Conservation (phyloP, 1,140 invertebrate genomes). For the Drosophila orosa region DNA sequence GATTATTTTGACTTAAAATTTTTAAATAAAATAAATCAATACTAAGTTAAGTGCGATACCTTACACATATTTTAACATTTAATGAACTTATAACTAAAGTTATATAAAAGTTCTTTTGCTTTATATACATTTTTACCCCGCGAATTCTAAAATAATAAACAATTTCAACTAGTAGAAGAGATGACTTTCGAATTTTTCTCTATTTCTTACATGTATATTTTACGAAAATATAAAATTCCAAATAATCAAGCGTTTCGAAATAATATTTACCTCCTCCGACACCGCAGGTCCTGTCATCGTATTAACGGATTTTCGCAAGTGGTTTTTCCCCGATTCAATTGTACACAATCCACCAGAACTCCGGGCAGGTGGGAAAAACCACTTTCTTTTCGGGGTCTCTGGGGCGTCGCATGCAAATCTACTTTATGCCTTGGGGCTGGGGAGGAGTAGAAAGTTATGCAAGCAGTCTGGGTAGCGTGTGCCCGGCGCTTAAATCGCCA, state of each 20-base stretch:
- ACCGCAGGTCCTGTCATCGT: conserved; percentile 11
- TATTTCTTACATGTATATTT: neutral
- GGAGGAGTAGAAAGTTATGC: conserved; percentile 55
- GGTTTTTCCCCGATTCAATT: conserved; percentile 26
- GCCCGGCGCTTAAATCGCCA: conserved; percentile 54
- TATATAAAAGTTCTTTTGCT: too few species aligned
- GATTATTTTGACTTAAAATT: too few species aligned
- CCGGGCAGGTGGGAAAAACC: conserved; percentile 2
- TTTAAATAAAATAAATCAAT: too few species aligned
- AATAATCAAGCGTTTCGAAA: neutral
- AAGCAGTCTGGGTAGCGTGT: conserved; percentile 54
- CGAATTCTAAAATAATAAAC: too few species aligned
- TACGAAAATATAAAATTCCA: neutral
- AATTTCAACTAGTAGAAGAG: too few species aligned
- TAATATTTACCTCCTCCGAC: neutral
- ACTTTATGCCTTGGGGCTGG: conserved; percentile 39
- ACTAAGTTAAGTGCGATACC: too few species aligned
- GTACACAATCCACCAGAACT: conserved; percentile 2
- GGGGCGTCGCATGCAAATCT: conserved; percentile 71
- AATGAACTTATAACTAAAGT: too few species aligned
- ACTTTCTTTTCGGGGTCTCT: conserved; percentile 37
- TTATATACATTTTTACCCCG: too few species aligned
- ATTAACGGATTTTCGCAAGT: conserved; percentile 24
- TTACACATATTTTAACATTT: too few species aligned
- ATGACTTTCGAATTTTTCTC: neutral